Evolutionary conservation across 2,113 vertebrate genomes (phyloP).

Genomic region (Eurystomus gularis): DNA sequence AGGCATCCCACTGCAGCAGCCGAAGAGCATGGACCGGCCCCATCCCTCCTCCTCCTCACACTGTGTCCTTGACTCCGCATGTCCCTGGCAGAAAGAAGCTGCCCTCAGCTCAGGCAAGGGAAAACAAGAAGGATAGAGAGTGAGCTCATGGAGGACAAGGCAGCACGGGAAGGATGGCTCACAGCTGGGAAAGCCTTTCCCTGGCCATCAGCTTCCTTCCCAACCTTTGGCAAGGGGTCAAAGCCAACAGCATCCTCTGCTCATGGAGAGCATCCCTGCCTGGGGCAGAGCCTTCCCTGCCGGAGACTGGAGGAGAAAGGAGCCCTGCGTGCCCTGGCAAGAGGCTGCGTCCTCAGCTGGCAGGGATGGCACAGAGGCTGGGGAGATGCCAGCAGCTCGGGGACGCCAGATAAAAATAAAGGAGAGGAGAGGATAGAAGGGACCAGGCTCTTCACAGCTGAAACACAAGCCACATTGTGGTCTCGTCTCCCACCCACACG

Average conservation of each 20-base stretch:
- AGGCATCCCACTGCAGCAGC: background rate
- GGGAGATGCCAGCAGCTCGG: background rate
- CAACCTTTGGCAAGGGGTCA: background rate
- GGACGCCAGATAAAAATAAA: background rate
- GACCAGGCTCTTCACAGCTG: background rate
- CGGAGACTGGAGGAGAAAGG: background rate
- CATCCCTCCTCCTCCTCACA: background rate
- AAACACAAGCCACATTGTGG: background rate
- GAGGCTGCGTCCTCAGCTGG: background rate
- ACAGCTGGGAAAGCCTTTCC: accelerated
- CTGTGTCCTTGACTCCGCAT: background rate
- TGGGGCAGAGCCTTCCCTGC: background rate
- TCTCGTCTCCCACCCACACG: background rate
- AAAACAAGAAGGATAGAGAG: background rate
- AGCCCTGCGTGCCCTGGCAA: background rate
- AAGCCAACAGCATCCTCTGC: background rate
- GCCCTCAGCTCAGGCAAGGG: accelerated
- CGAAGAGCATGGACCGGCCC: background rate
- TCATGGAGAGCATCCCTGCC: background rate
- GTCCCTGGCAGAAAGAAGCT: background rate
- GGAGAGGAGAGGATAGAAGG: background rate
- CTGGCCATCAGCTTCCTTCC: background rate
- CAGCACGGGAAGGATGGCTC: background rate
- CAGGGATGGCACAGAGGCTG: background rate
- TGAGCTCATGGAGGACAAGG: accelerated